Conservation (phyloP, 2,888 invertebrate genomes). For the Ganaspis brasiliensis region DNA sequence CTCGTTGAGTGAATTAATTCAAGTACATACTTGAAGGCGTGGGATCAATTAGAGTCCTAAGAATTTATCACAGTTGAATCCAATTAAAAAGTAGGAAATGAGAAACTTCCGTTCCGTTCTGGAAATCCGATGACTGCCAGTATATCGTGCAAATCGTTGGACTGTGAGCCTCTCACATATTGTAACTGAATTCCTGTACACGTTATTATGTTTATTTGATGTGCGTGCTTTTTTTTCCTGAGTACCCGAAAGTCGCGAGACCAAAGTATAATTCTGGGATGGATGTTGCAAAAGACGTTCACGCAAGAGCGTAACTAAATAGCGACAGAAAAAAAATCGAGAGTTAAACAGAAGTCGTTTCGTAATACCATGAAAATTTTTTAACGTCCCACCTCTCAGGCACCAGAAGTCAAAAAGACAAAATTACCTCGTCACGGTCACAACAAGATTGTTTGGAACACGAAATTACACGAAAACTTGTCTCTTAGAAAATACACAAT, state of each 20-base stretch:
- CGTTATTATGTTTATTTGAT: slow-evolving; percentile 30
- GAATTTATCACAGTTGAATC: slow-evolving; percentile 73
- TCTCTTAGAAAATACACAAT: slow-evolving; percentile 48
- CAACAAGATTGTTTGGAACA: slow-evolving; percentile 36
- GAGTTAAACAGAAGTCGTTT: slow-evolving; percentile 33
- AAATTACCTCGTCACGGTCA: slow-evolving; percentile 47
- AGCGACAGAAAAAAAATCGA: slow-evolving; percentile 25
- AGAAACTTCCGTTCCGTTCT: slow-evolving; percentile 78
- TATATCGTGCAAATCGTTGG: slow-evolving; percentile 54
- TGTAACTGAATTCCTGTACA: slow-evolving; percentile 44
- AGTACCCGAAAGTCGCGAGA: slow-evolving; percentile 4
- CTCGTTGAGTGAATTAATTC: slow-evolving; percentile 44
- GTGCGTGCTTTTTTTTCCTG: slow-evolving; percentile 7
- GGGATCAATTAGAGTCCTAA: slow-evolving; percentile 64
- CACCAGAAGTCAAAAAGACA: neutral
- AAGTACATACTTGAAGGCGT: slow-evolving; percentile 52
- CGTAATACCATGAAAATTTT: slow-evolving; percentile 41
- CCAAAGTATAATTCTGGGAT: slow-evolving; percentile 10
- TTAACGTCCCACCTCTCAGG: neutral
- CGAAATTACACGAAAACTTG: slow-evolving; percentile 41
- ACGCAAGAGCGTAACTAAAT: slow-evolving; percentile 27
- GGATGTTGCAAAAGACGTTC: slow-evolving; percentile 36
- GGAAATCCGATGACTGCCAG: slow-evolving; percentile 70
- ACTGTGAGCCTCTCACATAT: slow-evolving; percentile 33
- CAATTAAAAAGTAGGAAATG: slow-evolving; percentile 78